Base-by-base conservation (phyloP, 2,888 invertebrate genomes). In the Drosophila prolongata region DNA sequence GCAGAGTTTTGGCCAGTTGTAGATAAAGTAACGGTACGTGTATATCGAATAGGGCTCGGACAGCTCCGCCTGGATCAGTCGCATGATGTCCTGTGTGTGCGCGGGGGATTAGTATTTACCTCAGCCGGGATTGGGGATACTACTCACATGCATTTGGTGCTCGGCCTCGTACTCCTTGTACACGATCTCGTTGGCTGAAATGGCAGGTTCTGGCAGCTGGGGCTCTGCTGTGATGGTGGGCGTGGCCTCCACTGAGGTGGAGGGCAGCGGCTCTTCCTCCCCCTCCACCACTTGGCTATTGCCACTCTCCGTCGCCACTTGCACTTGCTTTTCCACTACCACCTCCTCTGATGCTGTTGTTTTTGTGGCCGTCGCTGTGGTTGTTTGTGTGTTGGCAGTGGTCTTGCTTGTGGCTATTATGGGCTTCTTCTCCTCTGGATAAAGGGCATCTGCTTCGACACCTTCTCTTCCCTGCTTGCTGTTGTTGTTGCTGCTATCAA, bases 21-120 rank as follows among this genome's bases (percentile, higher is more conserved):
- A 98, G 92, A 99, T 99, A 94, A 99, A 99, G 94, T 99, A 99
- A 93, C 99, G 96, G 94, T 99, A 99, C 35, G 99, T 99, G 93
- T 99, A 99, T 94, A 99, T 99, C 79, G 99, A 99, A 94, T 99
- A 99, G 42, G 99, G 99, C 94, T 99, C 99, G 70, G 99, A 99
- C 85, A 99, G 95, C 94, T 99, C 99, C 93, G 98, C 98, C 92
- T 99, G 98, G 92, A 99, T 99, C 90, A 99, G 95, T 93, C 96
- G 96, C 98, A 99, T 99, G 85, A 99, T 99, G 93, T 98, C 97
- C 89, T 92, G 73, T 2, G 8, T 11, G 10, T 30, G 10, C 10
- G 1, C 10, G 2, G 56, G 19, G 9, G 42, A 69, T 54, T 42
- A 44, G 13, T 53, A 50, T 38, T 6, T 6, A 24, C 10, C 13